phyloP scores from a whole-genome alignment of 2,113 vertebrate genomes.

The Hippocampus zosterae region DNA sequence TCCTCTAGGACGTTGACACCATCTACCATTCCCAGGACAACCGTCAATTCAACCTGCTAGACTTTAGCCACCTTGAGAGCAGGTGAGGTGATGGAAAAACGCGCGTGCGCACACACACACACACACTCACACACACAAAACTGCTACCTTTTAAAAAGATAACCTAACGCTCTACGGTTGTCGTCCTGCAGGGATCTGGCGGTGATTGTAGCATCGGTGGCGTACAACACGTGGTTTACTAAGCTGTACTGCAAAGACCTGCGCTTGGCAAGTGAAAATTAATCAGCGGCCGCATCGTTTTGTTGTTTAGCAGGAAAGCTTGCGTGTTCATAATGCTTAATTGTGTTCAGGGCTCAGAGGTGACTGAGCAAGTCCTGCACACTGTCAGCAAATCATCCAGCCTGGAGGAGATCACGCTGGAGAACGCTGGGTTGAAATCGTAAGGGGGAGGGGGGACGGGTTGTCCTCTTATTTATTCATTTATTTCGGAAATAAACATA shows the following conservation, averaged over 20 bases:
- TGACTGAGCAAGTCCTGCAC: slow-evolving; percentile 83
- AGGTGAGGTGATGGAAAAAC: slow-evolving; percentile 62
- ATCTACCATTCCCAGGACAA: slow-evolving; percentile 88
- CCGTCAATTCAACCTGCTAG: slow-evolving; percentile 83
- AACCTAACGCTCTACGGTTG: neutral
- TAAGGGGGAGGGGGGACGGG: slow-evolving; percentile 34
- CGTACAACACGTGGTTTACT: slow-evolving; percentile 86
- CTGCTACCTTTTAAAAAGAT: neutral
- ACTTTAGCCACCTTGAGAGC: slow-evolving; percentile 86
- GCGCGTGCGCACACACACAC: too few relatives aligned
- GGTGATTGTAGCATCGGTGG: slow-evolving; percentile 82
- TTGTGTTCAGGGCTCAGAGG: slow-evolving; percentile 77
- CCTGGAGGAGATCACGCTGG: slow-evolving; percentile 83
- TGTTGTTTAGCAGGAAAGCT: neutral
- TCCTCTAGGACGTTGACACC: slow-evolving; percentile 81
- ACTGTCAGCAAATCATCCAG: slow-evolving; percentile 83
- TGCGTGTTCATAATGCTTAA: neutral
- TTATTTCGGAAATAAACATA: neutral
- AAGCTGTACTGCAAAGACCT: slow-evolving; percentile 83
- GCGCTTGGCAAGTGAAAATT: slow-evolving; percentile 67
- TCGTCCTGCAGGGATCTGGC: slow-evolving; percentile 75
- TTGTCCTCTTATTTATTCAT: neutral
- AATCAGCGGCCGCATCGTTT: neutral
- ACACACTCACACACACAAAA: neutral
- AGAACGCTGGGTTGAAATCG: slow-evolving; percentile 83